Conservation (phyloP, 2,888 invertebrate species). For the Hydraecia micacea region DNA sequence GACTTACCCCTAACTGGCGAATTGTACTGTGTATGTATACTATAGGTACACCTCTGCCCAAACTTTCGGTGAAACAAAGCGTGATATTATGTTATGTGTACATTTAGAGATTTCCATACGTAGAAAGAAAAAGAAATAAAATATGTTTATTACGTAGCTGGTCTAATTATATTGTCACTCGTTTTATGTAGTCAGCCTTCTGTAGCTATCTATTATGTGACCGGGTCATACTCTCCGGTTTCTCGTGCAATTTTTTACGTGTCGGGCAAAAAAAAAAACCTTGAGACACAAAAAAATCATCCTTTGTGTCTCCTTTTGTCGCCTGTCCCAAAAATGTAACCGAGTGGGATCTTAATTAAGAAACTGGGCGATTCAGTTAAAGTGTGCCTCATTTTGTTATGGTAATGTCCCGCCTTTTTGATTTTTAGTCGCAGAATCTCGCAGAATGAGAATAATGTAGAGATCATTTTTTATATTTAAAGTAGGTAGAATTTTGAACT, state of each 20-base stretch:
- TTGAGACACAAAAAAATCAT: constrained; percentile 75
- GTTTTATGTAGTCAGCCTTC: neutral
- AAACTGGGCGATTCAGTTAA: constrained; percentile 64
- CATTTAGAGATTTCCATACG: neutral
- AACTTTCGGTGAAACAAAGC: neutral
- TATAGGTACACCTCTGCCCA: neutral
- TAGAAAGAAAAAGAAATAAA: too few relatives aligned
- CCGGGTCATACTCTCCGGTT: constrained; percentile 54
- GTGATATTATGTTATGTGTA: neutral
- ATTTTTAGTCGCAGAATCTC: too few relatives aligned
- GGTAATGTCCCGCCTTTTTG: constrained; percentile 57
- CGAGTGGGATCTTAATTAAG: constrained; percentile 72
- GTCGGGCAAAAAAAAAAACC: constrained; percentile 61
- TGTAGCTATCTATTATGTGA: neutral
- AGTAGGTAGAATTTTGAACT: neutral
- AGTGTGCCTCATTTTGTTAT: constrained; percentile 61
- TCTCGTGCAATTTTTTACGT: constrained; percentile 61
- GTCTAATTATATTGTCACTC: neutral
- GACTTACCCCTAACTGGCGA: neutral
- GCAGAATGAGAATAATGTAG: constrained; percentile 33
- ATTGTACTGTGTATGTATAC: neutral
- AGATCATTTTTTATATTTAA: constrained; percentile 29
- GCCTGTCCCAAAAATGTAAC: constrained; percentile 71
- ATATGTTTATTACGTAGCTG: neutral
- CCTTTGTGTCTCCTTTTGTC: constrained; percentile 72